Percentiles rank a stretch among this genome's conserved stretches.
Evolutionary conservation across 2,113 vertebrate species (phyloP).

Genomic region (Pavo muticus): DNA sequence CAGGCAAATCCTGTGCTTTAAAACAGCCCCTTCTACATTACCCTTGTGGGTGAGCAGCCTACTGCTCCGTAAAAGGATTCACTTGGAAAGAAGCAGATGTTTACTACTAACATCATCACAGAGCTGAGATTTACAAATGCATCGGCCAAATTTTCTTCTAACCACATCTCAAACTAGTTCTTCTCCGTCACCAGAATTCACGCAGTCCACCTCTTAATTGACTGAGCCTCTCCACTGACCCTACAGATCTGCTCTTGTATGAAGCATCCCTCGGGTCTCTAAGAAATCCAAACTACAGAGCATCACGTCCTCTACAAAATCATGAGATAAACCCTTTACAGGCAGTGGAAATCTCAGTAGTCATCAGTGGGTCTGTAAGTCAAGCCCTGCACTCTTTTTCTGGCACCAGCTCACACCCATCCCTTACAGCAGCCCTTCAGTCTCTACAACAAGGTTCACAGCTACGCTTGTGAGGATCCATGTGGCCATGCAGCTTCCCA

Average conservation of each 20-base stretch:
- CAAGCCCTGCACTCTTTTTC: neutral
- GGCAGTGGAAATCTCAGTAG: neutral
- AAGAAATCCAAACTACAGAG: neutral
- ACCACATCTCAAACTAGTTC: rapidly evolving
- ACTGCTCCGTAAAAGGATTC: neutral
- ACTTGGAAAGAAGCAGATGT: neutral
- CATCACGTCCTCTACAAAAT: neutral
- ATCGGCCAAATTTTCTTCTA: neutral
- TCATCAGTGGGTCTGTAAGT: neutral
- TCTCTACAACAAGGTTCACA: neutral
- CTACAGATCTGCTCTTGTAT: neutral
- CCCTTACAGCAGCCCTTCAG: neutral
- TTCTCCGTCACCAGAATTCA: neutral
- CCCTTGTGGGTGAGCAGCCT: rapidly evolving
- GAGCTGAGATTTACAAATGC: neutral
- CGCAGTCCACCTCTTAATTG: neutral
- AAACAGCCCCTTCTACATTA: neutral
- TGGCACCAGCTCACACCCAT: neutral
- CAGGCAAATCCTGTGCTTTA: neutral
- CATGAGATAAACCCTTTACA: rapidly evolving
- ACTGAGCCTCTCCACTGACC: neutral
- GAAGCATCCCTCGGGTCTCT: neutral
- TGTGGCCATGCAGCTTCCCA: neutral
- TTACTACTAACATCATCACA: neutral
- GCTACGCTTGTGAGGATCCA: neutral